Evolutionary conservation across 2,888 invertebrate species (phyloP).

Genomic region (Synergus laeviventris): DNA sequence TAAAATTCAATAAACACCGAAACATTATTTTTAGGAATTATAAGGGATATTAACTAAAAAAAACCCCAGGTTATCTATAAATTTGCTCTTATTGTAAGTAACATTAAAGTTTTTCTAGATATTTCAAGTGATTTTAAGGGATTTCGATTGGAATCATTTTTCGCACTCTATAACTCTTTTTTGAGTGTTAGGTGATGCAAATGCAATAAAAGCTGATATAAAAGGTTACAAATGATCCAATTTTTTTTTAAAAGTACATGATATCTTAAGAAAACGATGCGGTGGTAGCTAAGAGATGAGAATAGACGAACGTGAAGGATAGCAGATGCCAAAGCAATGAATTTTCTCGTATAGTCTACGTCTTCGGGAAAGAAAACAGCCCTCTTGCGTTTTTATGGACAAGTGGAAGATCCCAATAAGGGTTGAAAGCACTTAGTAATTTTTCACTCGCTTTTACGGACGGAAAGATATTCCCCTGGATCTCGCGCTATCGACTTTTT

Average conservation of each 20-base stretch:
- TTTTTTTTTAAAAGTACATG: background rate
- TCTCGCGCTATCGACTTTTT: constrained; percentile 49
- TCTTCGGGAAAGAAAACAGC: background rate
- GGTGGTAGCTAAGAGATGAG: constrained; percentile 4
- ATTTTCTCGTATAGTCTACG: background rate
- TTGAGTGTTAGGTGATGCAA: background rate
- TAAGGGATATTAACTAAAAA: too few species aligned
- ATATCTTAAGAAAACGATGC: background rate
- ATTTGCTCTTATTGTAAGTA: too few species aligned
- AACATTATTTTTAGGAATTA: too few species aligned
- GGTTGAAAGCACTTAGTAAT: constrained; percentile 49
- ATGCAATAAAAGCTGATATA: background rate
- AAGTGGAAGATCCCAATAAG: constrained; percentile 15
- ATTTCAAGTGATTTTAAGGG: too few species aligned
- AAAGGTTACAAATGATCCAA: background rate
- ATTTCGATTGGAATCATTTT: background rate
- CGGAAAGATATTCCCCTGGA: constrained; percentile 47
- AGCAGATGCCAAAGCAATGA: constrained; percentile 29
- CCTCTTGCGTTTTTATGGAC: constrained; percentile 17
- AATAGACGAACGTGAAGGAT: constrained; percentile 1
- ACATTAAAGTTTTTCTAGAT: too few species aligned
- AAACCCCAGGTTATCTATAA: too few species aligned
- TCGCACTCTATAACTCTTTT: background rate
- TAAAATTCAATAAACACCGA: background rate
- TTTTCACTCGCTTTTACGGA: constrained; percentile 51